Evolutionary conservation across 2,888 invertebrate genomes (phyloP), one percentile per base, ranked within the genome.

Genomic region (Balanococcus diminutus): DNA sequence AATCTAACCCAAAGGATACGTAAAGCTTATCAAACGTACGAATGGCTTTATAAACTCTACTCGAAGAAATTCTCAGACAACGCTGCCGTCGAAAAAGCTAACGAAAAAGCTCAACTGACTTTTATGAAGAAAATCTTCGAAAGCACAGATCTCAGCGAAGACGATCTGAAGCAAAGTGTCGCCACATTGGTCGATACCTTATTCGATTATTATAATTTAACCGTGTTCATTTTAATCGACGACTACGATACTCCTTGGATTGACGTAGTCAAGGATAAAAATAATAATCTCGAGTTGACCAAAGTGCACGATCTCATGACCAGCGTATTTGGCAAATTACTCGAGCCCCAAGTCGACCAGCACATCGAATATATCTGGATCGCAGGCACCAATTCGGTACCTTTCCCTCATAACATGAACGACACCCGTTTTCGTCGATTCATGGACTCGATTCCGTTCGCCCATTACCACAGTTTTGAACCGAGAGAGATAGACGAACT

Each of bases 321-420:
- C 16, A 6, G 14, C 1, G 16, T 67, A 67, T 67, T 67, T 16
- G 67, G 28, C 1, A 67, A 28, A 28, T 28, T 67, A 28, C 3
- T 67, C 3, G 67, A 67, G 14, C 67, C 67, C 25, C 28, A 67
- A 16, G 16, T 28, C 1, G 28, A 28, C 28, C 6, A 28, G 14
- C 67, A 28, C 5, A 67, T 67, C 67, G 67, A 28, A 6, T 67
- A 67, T 16, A 28, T 28, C 5, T 67, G 67, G 67, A 67, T 67
- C 16, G 25, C 67, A 5, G 67, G 67, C 11, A 67, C 67, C 0
- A 28, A 67, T 28, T 67, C 67, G 25, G 67, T 67, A 28, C 67
- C 67, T 28, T 67, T 67, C 16, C 67, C 67, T 67, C 67, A 67
- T 28, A 28, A 67, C 28, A 67, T 67, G 67, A 67, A 67, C 28